These are phyloP conservation scores for Speoplatyrhinus poulsoni DNA, from an alignment of 2,113 vertebrate species.

Conservation along the genomic window DNA sequence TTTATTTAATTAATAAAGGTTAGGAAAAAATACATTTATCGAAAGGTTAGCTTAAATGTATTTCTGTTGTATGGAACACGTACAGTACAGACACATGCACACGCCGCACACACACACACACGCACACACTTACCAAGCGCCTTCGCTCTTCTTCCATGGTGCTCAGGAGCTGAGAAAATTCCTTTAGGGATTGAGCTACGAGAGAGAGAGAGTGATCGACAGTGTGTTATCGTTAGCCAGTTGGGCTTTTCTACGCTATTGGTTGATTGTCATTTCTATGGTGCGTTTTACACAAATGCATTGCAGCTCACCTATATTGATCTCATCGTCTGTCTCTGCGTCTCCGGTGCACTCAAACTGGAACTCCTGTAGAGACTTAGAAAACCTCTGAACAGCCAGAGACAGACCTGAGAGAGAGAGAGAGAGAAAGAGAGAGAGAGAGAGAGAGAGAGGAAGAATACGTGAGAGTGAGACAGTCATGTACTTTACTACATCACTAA, in stretches of 20 bases:
- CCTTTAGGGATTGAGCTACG: slow-evolving; percentile 93
- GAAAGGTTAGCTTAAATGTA: too few relatives aligned
- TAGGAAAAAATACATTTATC: too few relatives aligned
- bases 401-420: slow-evolving; percentile 83
- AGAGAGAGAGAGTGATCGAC: slow-evolving; percentile 44
- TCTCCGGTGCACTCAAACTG: slow-evolving; percentile 97
- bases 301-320: slow-evolving; percentile 89
- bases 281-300: too few relatives aligned
- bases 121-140: slow-evolving; percentile 81
- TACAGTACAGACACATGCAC: neutral
- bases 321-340: slow-evolving; percentile 96
- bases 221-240: too few relatives aligned
- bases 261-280: too few relatives aligned
- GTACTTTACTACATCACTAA: too few relatives aligned
- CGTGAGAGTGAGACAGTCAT: neutral
- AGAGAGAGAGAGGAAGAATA: neutral
- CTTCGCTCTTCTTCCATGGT: slow-evolving; percentile 96
- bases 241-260: too few relatives aligned
- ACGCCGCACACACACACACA: neutral
- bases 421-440: slow-evolving; percentile 13
- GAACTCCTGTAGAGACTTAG: slow-evolving; percentile 94
- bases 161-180: slow-evolving; percentile 94
- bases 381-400: slow-evolving; percentile 94
- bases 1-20: too few relatives aligned
- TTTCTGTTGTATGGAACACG: neutral